These are phyloP conservation scores for Siniperca scherzeri DNA, from an alignment of 2,797 vertebrate genomes.

Conservation along the genomic window DNA sequence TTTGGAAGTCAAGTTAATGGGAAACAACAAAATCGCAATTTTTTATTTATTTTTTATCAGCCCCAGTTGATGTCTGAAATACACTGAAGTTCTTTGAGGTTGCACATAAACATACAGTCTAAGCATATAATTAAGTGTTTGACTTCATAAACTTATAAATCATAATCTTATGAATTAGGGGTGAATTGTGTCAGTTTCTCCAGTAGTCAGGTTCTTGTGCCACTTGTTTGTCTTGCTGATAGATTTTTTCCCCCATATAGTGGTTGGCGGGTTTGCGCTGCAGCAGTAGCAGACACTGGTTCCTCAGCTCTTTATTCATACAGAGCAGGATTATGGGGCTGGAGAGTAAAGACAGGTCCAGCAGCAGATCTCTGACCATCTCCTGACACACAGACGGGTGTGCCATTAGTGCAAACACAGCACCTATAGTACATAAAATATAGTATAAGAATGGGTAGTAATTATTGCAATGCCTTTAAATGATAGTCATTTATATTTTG, in stretches of 20 bases:
- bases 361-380: conserved; percentile 77
- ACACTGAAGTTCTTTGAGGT: background rate
- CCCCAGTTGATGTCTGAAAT: background rate
- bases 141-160: background rate
- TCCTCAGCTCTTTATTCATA: conserved; percentile 82
- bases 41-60: background rate
- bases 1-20: background rate
- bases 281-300: conserved; percentile 67
- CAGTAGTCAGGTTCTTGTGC: conserved; percentile 10
- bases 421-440: conserved; percentile 55
- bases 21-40: background rate
- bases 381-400: conserved; percentile 76
- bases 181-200: conserved; percentile 5
- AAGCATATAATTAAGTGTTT: conserved; percentile 6
- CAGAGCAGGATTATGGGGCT: conserved; percentile 80
- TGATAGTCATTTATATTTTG: background rate
- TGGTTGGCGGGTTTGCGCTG: conserved; percentile 23
- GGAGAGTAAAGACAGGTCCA: conserved; percentile 78
- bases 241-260: background rate
- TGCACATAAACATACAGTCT: conserved; percentile 18
- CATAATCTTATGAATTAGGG: conserved; percentile 18
- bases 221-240: conserved; percentile 25
- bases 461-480: background rate
- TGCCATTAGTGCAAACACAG: conserved; percentile 75
- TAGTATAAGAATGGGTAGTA: too few relatives aligned